Evolutionary conservation across 1,140 invertebrate genomes (phyloP), one percentile per base, ranked within the genome.

Genomic region (Brachystomella parvula): DNA sequence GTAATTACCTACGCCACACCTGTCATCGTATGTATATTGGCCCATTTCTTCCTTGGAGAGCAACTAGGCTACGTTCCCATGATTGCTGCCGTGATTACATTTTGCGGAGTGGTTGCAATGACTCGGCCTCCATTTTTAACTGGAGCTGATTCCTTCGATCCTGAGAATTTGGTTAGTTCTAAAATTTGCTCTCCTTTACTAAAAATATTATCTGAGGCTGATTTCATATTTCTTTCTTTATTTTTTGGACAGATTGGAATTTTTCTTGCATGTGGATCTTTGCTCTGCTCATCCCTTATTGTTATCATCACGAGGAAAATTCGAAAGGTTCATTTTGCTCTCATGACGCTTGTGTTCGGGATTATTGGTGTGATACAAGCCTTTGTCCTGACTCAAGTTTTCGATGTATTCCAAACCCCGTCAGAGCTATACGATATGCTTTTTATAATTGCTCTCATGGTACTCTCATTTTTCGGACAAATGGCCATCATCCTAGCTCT

Each of bases 1-100:
- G 71, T 73, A 0, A 73, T 71, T 62, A 69, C 72, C 1, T 73
- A 67, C 44, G 57, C 47, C 31, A 64, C 69, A 17, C 69, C 72
- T 6, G 64, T 73, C 3, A 58, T 71, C 9, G 72, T 73, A 1
- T 67, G 64, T 1, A 65, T 71, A 19, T 44, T 73, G 17, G 72
- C 72, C 0, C 69, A 69, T 39, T 69, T 73, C 44, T 69, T 70
- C 30, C 47, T 73, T 2, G 65, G 65, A 35, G 72, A 73, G 56
- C 63, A 53, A 62, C 65, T 39, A 19, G 69, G 69, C 26, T 29
- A 71, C 6, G 58, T 73, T 44, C 61, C 72, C 9, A 66, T 71
- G 26, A 21, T 73, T 1, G 53, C 58, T 0, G 64, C 63, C 2
- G 24, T 73, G 24, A 47, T 35, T 0, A 64, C 69, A 19, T 53